phyloP scores from a whole-genome alignment of 2,888 invertebrate genomes.

The Acleris literana region DNA sequence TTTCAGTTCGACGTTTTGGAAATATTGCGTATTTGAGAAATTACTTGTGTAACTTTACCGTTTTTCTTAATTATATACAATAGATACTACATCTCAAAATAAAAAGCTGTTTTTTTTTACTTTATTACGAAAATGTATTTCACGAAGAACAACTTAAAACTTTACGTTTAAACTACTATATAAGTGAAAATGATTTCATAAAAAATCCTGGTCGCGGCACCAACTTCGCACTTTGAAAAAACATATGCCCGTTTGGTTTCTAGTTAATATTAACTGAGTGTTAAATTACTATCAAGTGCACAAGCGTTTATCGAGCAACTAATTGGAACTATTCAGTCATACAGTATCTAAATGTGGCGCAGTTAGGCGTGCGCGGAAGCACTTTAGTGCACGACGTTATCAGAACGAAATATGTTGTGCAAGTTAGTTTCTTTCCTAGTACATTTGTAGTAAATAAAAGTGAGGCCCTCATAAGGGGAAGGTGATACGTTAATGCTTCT shows the following conservation, averaged over 20 bases:
- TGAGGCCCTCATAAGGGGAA: neutral
- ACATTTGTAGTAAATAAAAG: neutral
- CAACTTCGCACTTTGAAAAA: too few species aligned
- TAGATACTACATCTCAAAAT: too few species aligned
- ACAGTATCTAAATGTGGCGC: constrained; percentile 31
- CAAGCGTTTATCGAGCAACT: constrained; percentile 11
- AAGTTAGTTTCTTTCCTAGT: constrained; percentile 10
- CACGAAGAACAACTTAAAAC: too few species aligned
- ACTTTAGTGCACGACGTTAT: constrained; percentile 23
- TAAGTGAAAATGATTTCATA: too few species aligned
- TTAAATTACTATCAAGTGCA: neutral
- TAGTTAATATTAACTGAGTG: neutral
- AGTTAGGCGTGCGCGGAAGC: constrained; percentile 13
- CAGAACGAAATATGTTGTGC: constrained; percentile 2
- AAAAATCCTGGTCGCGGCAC: too few species aligned
- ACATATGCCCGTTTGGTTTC: neutral
- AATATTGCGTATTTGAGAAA: too few species aligned
- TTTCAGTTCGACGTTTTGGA: too few species aligned
- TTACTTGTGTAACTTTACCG: too few species aligned
- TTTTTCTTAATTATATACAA: too few species aligned
- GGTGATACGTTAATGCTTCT: neutral
- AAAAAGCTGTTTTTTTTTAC: too few species aligned
- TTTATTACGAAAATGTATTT: too few species aligned
- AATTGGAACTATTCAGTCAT: constrained; percentile 32
- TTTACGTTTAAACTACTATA: too few species aligned